phyloP scores from a whole-genome alignment of 2,797 vertebrate genomes.

The Mus caroli region DNA sequence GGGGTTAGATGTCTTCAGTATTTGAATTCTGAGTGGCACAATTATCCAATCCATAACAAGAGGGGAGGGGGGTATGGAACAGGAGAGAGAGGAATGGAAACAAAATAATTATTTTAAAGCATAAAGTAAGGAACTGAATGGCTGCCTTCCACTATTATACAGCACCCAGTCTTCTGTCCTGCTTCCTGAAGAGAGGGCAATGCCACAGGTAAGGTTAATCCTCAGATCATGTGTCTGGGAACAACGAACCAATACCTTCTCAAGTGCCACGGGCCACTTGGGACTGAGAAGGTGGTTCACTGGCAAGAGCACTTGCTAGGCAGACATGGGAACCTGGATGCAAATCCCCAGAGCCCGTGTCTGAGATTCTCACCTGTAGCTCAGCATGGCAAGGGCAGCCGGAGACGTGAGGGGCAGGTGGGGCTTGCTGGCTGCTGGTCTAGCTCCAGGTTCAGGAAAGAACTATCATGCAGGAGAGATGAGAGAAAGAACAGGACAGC shows the following conservation, averaged over 20 bases:
- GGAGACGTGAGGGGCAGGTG: background rate
- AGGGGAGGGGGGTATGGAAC: no score
- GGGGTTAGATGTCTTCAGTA: background rate
- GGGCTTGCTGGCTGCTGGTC: background rate
- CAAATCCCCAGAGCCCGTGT: background rate
- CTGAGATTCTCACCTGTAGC: background rate
- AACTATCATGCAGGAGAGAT: background rate
- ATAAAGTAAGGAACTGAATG: background rate
- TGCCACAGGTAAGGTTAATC: background rate
- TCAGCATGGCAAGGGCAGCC: no score
- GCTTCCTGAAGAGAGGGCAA: background rate
- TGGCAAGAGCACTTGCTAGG: background rate
- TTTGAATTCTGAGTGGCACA: background rate
- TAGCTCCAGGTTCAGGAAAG: background rate
- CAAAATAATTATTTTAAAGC: background rate
- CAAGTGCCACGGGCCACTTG: background rate
- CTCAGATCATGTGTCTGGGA: background rate
- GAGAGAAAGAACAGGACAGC: background rate
- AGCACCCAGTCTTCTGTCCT: background rate
- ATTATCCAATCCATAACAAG: background rate
- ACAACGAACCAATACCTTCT: background rate
- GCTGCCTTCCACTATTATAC: background rate
- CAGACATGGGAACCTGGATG: no score
- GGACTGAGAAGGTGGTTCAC: background rate
- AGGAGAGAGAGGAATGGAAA: background rate